Evolutionary conservation across 2,888 invertebrate genomes (phyloP).

Genomic region (Pyralis farinalis): DNA sequence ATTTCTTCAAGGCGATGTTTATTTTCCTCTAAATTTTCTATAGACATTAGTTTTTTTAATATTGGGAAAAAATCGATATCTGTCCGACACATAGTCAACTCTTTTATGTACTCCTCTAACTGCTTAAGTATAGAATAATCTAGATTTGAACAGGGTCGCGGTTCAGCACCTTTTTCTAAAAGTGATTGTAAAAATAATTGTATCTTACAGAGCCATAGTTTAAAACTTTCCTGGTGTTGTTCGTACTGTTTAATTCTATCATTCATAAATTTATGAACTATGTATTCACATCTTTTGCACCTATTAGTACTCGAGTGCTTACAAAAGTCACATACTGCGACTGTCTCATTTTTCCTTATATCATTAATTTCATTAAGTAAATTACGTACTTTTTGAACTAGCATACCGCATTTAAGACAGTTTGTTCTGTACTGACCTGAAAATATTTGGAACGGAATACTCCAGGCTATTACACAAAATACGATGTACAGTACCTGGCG

Average conservation of each 20-base stretch:
- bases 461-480: too few relatives aligned
- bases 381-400: conserved; percentile 31
- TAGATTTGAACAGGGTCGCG: conserved; percentile 23
- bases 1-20: not conserved
- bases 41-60: not conserved
- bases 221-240: conserved; percentile 22
- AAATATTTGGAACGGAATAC: not conserved
- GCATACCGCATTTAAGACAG: conserved; percentile 35
- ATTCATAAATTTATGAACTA: conserved; percentile 29
- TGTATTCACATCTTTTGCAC: conserved; percentile 41
- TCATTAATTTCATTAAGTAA: conserved; percentile 35
- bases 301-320: conserved; percentile 25
- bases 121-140: conserved; percentile 21
- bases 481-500: too few relatives aligned
- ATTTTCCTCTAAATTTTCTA: not conserved
- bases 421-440: conserved; percentile 34
- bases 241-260: conserved; percentile 20
- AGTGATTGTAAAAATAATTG: conserved; percentile 29
- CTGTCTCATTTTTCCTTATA: conserved; percentile 32
- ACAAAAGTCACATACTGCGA: conserved; percentile 40
- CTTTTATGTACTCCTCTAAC: conserved; percentile 27
- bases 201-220: conserved; percentile 32
- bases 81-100: conserved; percentile 19
- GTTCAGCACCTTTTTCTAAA: conserved; percentile 23
- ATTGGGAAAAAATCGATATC: conserved; percentile 3